These are phyloP conservation scores for Drosophila antonietae DNA, from an alignment of 2,888 invertebrate species.

Conservation along the genomic window DNA sequence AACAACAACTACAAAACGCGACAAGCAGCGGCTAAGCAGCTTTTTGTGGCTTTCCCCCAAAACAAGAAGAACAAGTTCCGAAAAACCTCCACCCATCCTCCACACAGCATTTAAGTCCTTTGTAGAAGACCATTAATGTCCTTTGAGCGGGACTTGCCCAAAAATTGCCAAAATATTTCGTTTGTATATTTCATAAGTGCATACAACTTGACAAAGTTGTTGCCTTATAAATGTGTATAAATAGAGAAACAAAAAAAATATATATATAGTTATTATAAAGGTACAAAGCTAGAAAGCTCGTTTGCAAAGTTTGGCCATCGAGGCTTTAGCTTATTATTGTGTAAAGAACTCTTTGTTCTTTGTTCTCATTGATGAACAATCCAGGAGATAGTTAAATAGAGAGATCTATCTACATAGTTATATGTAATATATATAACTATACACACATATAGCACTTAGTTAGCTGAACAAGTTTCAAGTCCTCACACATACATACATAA, in stretches of 20 bases:
- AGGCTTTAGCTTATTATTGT: not conserved
- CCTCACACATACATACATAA: too few relatives aligned
- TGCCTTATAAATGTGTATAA: constrained; percentile 18
- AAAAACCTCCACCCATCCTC: not conserved
- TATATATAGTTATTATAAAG: not conserved
- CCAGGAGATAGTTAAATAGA: not conserved
- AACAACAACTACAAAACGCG: constrained; percentile 31
- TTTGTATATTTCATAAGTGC: constrained; percentile 25
- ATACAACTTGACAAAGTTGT: constrained; percentile 46
- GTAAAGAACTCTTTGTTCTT: not conserved
- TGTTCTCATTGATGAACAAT: not conserved
- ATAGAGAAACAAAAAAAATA: not conserved
- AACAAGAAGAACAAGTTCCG: not conserved
- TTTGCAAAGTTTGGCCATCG: not conserved
- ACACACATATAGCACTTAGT: too few relatives aligned
- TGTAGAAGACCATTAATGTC: constrained; percentile 51
- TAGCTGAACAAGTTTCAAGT: too few relatives aligned
- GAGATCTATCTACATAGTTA: not conserved
- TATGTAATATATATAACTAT: not conserved
- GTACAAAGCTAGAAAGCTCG: not conserved
- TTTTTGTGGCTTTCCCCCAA: constrained; percentile 50
- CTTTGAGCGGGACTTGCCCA: constrained; percentile 30
- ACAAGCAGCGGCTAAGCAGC: constrained; percentile 51
- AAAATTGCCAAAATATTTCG: constrained; percentile 28
- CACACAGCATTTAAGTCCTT: constrained; percentile 12